Base-by-base conservation (phyloP, 2,888 invertebrate species). In the Lasioglossum leucozonium region DNA sequence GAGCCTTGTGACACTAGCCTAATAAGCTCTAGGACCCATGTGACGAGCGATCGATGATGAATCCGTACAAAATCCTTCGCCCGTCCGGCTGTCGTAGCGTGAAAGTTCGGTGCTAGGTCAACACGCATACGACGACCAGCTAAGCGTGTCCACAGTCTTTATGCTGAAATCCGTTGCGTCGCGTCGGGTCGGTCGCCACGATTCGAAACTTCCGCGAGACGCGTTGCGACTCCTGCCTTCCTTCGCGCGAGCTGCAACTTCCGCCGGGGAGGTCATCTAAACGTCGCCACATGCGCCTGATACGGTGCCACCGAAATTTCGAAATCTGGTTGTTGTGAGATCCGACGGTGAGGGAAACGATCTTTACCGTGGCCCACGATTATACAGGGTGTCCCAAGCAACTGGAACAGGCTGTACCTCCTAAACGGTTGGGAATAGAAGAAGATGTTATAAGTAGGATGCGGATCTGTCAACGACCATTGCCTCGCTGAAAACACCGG, bases 31-130 rank as follows among this genome's bases (percentile, higher is more conserved):
- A n/a, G 80, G 84, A 91, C 88, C 87, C 91, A 92, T 90, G 92
- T 93, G 92, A 92, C 92, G 77, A 92, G 92, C 93, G 94, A 94
- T 95, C 95, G 95, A 95, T 94, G 92, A 88, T 87, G 95, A 95
- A 95, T 93, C 95, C 95, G 86, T 95, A 95, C 88, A 95, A n/a
- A 72, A 94, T 92, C 86, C 74, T 79, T 77, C 40, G 51, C 72
- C 74, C 81, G 73, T 62, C 75, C 44, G 82, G 79, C 26, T 83
- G 78, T 86, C 86, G 80, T 51, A 82, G 80, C 89, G 85, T 79
- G 75, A 90, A 86, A 88, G 91, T 92, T 91, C 88, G 88, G 62
- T 83, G 91, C 91, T 89, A 93, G 92, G 93, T 92, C 93, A 93
- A 90, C 87, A 89, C 90, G 88, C 91, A 87, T 85, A 76, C 76